Evolutionary conservation across 2,888 invertebrate species (phyloP), one percentile per base, ranked within the genome.

Genomic region (Drosophila limbata): DNA sequence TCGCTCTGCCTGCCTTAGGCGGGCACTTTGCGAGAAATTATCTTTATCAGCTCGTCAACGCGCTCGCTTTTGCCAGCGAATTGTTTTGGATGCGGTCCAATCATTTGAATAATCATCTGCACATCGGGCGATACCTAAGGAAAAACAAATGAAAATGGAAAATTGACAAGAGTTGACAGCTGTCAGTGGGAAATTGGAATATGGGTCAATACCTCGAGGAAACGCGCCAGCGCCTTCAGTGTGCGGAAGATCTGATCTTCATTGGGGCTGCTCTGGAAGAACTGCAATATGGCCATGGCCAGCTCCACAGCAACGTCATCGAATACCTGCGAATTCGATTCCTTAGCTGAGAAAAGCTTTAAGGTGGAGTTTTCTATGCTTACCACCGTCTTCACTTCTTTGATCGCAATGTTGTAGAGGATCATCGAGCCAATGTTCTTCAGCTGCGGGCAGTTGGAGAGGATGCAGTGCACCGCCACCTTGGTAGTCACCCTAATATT

Each of bases 361-460:
- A 4, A 4, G 1, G 13, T 17, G 11, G 4, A 8, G 3, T 4
- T 33, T 13, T n/a, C 1, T 8, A 28, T 13, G 2, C 97, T 94
- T 95, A 97, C 97, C 96, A 98, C 97, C 93, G 97, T 97, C 95
- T 97, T 98, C 94, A 98, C 97, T 96, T 98, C 98, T 96, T 97
- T 98, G 94, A 96, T 96, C 92, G 97, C 97, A 88, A 98, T 94
- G 93, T 98, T 98, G 94, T 97, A 96, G 84, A 98, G 95, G 77
- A 98, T 96, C 84, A 97, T 97, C 1, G 97, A 95, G 73, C 98
- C 98, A 75, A 95, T 93, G 79, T 97, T 96, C 91, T 96, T 96
- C 82, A 98, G 93, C 77, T 94, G 94, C 15, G 94, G 92, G 64
- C 95, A 94, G 69, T 96, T 95, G 19, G 96, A 95, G 40, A 98